Evolutionary conservation across 2,113 vertebrate genomes (phyloP).

Genomic region (Panurus biarmicus): DNA sequence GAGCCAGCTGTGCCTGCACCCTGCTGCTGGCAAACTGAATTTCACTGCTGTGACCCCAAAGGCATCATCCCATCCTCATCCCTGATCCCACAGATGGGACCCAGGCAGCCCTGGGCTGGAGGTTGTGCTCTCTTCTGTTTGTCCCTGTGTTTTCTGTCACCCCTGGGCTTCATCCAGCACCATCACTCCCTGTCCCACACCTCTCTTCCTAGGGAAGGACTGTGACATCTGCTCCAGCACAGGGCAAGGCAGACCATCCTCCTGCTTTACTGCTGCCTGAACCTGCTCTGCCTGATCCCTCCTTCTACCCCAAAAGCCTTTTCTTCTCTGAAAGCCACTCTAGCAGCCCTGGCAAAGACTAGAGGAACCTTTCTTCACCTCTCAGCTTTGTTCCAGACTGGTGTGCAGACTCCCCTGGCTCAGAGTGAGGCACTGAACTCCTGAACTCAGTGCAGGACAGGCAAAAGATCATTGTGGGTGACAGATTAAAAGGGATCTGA

Average conservation of each 20-base stretch:
- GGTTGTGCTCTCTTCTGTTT: not conserved
- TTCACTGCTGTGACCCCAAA: not conserved
- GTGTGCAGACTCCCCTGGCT: not conserved
- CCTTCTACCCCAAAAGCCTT: not conserved
- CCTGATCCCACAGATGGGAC: accelerated
- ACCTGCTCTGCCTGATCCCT: not conserved
- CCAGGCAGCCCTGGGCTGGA: not conserved
- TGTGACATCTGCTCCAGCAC: not conserved
- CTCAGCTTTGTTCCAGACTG: not conserved
- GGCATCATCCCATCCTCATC: accelerated
- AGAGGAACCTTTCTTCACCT: not conserved
- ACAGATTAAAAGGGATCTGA: not conserved
- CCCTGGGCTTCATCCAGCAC: not conserved
- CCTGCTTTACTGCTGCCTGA: not conserved
- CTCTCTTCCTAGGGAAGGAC: not conserved
- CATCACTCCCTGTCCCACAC: not conserved
- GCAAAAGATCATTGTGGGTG: not conserved
- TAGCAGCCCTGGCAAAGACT: not conserved
- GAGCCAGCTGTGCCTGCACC: not conserved
- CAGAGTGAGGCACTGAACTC: not conserved
- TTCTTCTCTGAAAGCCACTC: not conserved
- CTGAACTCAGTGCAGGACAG: not conserved
- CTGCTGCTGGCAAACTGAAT: not conserved
- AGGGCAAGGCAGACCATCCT: not conserved
- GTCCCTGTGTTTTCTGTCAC: not conserved